A percentile compares a stretch with the other conserved stretches of the same genome.
Evolutionary conservation across 2,797 vertebrate genomes (phyloP).

Genomic region (Apodemus agrarius): DNA sequence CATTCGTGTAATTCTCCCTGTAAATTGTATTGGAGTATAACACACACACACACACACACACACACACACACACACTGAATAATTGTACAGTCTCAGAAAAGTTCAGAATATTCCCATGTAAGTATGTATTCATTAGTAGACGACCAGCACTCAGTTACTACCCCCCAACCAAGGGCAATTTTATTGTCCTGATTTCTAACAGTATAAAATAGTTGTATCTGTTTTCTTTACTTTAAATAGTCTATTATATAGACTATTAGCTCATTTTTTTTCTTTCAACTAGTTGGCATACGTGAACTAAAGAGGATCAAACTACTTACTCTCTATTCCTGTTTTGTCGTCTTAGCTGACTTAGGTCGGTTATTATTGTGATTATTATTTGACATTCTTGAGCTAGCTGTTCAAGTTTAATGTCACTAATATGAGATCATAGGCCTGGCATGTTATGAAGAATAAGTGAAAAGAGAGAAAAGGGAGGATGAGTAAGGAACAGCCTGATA

Average conservation of each 20-base stretch:
- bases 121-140: constrained; percentile 14
- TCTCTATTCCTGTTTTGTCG: constrained; percentile 53
- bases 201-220: constrained; percentile 36
- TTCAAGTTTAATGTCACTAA: constrained; percentile 65
- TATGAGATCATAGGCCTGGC: constrained; percentile 41
- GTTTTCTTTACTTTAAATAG: constrained; percentile 50
- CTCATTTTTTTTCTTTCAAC: constrained; percentile 56
- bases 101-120: constrained; percentile 37
- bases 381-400: constrained; percentile 55
- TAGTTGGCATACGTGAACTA: constrained; percentile 22
- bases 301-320: constrained; percentile 42
- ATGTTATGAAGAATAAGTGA: constrained; percentile 58
- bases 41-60: constrained; percentile 54
- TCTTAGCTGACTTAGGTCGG: constrained; percentile 27
- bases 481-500: constrained; percentile 52
- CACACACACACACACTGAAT: constrained; percentile 50
- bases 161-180: neutral
- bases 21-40: constrained; percentile 55
- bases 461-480: constrained; percentile 16
- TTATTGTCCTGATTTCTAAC: constrained; percentile 41
- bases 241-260: constrained; percentile 16
- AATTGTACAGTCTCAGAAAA: constrained; percentile 30
- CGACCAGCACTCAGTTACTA: neutral
- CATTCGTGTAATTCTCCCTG: constrained; percentile 31
- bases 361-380: constrained; percentile 62